These are phyloP conservation scores for Philereme transversata DNA, from an alignment of 2,888 invertebrate species.

Conservation along the genomic window DNA sequence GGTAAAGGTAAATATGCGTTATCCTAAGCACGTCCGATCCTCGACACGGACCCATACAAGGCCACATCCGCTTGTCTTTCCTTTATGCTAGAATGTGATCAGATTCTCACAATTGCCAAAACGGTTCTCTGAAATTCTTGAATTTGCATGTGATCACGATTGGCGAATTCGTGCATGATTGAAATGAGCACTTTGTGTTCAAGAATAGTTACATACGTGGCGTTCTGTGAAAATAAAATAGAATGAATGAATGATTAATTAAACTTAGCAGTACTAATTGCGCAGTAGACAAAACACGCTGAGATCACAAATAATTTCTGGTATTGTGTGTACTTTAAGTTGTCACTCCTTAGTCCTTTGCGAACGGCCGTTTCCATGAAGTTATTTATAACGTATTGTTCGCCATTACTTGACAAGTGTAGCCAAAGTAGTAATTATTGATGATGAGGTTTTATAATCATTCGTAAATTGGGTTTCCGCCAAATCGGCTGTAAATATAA, in stretches of 20 bases:
- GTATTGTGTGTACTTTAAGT: slow-evolving; percentile 29
- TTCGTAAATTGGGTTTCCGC: slow-evolving; percentile 46
- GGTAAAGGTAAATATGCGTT: slow-evolving; percentile 35
- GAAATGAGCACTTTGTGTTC: slow-evolving; percentile 18
- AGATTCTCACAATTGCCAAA: slow-evolving; percentile 26
- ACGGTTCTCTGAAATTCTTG: slow-evolving; percentile 26
- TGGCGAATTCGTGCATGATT: slow-evolving; percentile 24
- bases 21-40: slow-evolving; percentile 44
- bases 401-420: slow-evolving; percentile 21
- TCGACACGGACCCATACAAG: slow-evolving; percentile 35
- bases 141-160: slow-evolving; percentile 24
- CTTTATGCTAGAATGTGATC: slow-evolving; percentile 27
- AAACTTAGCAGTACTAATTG: slow-evolving; percentile 17
- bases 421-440: slow-evolving; percentile 20
- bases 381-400: slow-evolving; percentile 42
- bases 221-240: no score
- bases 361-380: slow-evolving; percentile 38
- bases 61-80: slow-evolving; percentile 44
- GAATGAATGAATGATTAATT: no score
- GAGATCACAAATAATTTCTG: slow-evolving; percentile 48
- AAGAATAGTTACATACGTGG: no score
- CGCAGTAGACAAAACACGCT: slow-evolving; percentile 45
- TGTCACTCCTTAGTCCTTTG: slow-evolving; percentile 24
- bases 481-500: slow-evolving; percentile 44
- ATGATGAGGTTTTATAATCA: slow-evolving; percentile 18